These are phyloP conservation scores for Amphipyra berbera DNA, from an alignment of 2,888 invertebrate species.

Conservation along the genomic window DNA sequence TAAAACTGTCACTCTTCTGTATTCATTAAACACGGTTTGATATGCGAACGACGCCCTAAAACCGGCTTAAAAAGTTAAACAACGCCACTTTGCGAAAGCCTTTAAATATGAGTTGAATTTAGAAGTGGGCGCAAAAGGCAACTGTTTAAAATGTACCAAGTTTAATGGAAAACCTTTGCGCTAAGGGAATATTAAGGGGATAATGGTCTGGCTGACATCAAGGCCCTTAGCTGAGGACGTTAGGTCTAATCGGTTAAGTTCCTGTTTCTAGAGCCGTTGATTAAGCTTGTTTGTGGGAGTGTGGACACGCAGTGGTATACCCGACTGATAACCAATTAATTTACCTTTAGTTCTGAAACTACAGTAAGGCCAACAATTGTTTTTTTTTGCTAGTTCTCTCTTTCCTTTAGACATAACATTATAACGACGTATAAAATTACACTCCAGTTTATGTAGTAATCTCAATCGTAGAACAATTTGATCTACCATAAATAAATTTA, in stretches of 20 bases:
- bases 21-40: constrained; percentile 59
- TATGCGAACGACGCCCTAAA: constrained; percentile 66
- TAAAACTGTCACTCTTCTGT: constrained; percentile 34
- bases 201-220: constrained; percentile 69
- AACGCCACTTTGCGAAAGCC: constrained; percentile 79
- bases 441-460: too few species aligned
- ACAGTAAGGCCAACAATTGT: too few species aligned
- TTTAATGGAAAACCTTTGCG: constrained; percentile 82
- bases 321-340: not conserved
- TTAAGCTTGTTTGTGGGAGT: constrained; percentile 39
- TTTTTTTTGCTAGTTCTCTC: too few species aligned
- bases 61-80: constrained; percentile 80
- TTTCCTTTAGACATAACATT: too few species aligned
- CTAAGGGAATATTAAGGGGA: constrained; percentile 81
- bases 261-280: constrained; percentile 28
- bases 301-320: constrained; percentile 22
- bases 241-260: constrained; percentile 52
- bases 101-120: constrained; percentile 86
- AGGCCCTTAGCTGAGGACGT: constrained; percentile 50
- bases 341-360: not conserved
- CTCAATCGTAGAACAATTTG: too few species aligned
- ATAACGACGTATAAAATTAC: too few species aligned
- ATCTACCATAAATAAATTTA: too few species aligned
- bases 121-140: constrained; percentile 79
- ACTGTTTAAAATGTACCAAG: constrained; percentile 86